Evolutionary conservation across 2,113 vertebrate genomes (phyloP).

Genomic region (Stegostoma tigrinum): DNA sequence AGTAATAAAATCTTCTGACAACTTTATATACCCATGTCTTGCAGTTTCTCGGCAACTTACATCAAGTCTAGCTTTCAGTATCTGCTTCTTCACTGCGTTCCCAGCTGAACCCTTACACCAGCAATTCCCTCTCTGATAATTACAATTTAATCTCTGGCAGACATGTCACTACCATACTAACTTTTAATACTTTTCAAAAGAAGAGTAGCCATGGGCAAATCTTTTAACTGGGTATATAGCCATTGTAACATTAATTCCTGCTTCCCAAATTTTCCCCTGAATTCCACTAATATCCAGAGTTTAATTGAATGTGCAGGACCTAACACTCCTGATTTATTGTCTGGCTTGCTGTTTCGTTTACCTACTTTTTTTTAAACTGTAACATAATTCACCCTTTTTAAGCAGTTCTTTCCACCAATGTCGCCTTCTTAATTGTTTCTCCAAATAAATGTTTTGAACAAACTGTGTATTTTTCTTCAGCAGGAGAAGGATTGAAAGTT

Average conservation of each 20-base stretch:
- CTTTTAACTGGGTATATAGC: not conserved
- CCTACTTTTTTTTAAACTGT: not conserved
- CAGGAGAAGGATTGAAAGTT: not conserved
- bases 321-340: no score
- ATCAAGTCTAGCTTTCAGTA: not conserved
- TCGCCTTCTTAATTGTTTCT: not conserved
- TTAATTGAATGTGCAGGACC: not conserved
- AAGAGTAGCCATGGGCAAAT: not conserved
- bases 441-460: not conserved
- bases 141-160: not conserved
- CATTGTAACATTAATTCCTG: not conserved
- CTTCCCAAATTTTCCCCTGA: not conserved
- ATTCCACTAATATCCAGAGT: not conserved
- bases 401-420: not conserved
- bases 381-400: not conserved
- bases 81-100: not conserved
- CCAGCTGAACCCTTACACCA: not conserved
- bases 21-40: not conserved
- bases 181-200: not conserved
- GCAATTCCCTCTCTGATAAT: not conserved
- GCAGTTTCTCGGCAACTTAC: not conserved
- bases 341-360: not conserved
- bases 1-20: not conserved
- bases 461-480: not conserved
- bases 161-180: not conserved